Percentiles rank a stretch among this genome's conserved stretches.
Evolutionary conservation across 2,113 vertebrate genomes (phyloP).

Genomic region (Cathartes aura): DNA sequence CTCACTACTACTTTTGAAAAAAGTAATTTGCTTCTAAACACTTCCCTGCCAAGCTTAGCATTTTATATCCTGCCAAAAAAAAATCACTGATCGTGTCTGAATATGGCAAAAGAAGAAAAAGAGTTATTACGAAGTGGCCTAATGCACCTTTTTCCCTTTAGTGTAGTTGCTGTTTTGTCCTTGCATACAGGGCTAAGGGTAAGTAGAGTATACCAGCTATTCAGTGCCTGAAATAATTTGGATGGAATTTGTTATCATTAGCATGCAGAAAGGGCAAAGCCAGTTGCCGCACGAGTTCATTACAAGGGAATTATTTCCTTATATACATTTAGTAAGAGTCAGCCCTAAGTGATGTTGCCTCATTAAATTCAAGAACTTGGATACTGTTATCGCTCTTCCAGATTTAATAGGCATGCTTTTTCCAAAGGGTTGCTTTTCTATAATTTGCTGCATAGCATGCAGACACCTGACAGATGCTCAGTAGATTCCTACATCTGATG

Average conservation of each 20-base stretch:
- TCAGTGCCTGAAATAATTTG: background rate
- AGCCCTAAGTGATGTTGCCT: background rate
- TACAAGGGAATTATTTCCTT: conserved; percentile 28
- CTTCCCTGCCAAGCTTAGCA: background rate
- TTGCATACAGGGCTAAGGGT: background rate
- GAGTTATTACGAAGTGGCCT: background rate
- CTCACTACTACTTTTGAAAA: background rate
- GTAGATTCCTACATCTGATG: background rate
- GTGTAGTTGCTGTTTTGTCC: background rate
- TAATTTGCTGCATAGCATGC: background rate
- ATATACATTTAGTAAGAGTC: background rate
- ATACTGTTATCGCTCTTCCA: background rate
- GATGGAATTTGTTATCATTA: conserved; percentile 28
- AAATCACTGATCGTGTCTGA: rapidly evolving
- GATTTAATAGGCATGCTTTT: background rate
- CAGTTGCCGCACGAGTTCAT: background rate
- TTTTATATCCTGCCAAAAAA: background rate
- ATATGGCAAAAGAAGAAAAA: background rate
- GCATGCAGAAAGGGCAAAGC: background rate
- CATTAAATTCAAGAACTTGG: background rate
- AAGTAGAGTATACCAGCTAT: background rate
- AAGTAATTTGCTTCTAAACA: background rate
- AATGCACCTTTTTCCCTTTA: background rate
- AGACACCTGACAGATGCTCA: background rate
- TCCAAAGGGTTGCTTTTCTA: background rate